Evolutionary conservation across 2,888 invertebrate species (phyloP), one percentile per base, ranked within the genome.

Genomic region (Salpingus planirostris): DNA sequence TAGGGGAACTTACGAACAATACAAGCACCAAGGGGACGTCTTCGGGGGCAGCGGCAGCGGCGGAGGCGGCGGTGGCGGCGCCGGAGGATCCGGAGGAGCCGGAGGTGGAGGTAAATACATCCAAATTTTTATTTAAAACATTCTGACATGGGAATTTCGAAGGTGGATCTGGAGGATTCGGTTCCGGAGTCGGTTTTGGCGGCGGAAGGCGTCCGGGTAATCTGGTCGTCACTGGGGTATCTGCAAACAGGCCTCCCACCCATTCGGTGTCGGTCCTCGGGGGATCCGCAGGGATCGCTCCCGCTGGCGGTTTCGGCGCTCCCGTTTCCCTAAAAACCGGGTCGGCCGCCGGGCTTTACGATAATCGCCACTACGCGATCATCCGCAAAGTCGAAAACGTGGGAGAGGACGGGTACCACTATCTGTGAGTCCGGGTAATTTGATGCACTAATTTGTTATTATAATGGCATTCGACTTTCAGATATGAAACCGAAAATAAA

Each of bases 401-500:
- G 2, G 67, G 68, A 21, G 47, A 62, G 25, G 73, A 76, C 42
- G 69, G 71, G 25, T 78, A 78, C 47, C 74, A 72, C 42, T 78
- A 71, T 50, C 63, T 73, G 51, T 57, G 47, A 52, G 54, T 51
- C 27, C 5, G 3, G 6, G 11, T 13, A 25, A 4, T 15, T 27
- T 15, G 2, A 18, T 12, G 18, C 18, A 6, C 5, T 18, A 18
- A 13, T 12, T 32, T 27, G 1, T 24, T 11, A 3, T 15, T 7
- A 11, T 11, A 3, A 7, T 13, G 6, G 7, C 6, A 13, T 10
- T 26, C 11, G 8, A 12, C 6, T 11, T 13, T 24, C 44, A 78
- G 77, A 36, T 68, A 65, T 46, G 72, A 78, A 55, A 76, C 73
- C 23, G 71, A 73, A 59, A 78, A 78, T 52, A 76, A 76, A 6